A percentile compares a stretch with the other conserved stretches of the same genome.
phyloP scores from a whole-genome alignment of 2,797 vertebrate species.

The Cossypha niveicapilla region DNA sequence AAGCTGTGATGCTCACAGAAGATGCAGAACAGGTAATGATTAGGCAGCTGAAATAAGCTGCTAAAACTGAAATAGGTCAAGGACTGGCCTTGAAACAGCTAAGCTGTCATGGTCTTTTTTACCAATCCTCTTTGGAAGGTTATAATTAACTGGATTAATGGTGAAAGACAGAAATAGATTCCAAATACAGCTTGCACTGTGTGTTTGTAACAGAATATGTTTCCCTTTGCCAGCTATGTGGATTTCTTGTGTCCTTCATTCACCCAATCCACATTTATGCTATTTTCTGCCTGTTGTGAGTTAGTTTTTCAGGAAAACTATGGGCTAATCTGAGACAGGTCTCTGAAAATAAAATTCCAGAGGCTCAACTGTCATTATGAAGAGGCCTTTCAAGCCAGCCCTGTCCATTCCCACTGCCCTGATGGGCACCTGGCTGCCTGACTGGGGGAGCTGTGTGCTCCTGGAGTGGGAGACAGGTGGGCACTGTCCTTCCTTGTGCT shows the following conservation, averaged over 20 bases:
- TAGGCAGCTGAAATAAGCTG: not conserved
- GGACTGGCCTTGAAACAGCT: constrained; percentile 40
- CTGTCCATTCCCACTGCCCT: not conserved
- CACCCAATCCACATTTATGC: not conserved
- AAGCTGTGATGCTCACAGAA: not conserved
- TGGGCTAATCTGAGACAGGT: not conserved
- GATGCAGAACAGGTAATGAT: constrained; percentile 37
- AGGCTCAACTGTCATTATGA: not conserved
- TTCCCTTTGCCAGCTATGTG: not conserved
- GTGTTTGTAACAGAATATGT: not conserved
- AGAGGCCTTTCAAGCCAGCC: not conserved
- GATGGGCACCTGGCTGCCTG: not conserved
- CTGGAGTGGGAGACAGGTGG: not conserved
- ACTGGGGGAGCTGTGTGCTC: not conserved
- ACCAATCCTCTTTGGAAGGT: constrained; percentile 49
- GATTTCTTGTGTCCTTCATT: not conserved
- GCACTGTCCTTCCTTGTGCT: not conserved
- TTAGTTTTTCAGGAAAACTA: not conserved
- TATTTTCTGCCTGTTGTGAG: not conserved
- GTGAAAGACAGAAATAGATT: constrained; percentile 16
- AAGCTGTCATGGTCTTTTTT: constrained; percentile 10
- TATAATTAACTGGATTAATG: constrained; percentile 49
- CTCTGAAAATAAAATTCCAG: not conserved
- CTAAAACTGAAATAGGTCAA: constrained; percentile 40
- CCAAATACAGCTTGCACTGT: not conserved